phyloP scores from a whole-genome alignment of 2,888 invertebrate genomes.

The Heteropelma amictum region DNA sequence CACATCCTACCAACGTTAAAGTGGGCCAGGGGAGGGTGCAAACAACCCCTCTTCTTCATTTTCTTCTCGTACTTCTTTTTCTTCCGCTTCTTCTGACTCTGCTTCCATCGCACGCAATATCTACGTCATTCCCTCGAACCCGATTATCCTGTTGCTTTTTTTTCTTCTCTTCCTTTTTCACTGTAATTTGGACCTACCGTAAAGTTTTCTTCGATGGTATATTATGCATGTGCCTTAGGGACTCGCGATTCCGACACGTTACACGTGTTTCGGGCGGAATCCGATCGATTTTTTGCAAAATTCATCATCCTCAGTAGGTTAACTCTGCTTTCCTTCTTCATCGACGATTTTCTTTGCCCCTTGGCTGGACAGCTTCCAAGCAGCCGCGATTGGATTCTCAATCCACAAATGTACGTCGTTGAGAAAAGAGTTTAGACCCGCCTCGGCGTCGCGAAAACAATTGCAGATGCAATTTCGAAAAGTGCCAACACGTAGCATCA shows the following conservation, averaged over 20 bases:
- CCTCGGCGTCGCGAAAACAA: constrained; percentile 18
- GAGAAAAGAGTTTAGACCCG: neutral
- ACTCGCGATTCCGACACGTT: neutral
- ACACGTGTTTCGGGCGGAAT: constrained; percentile 11
- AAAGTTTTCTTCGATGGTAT: neutral
- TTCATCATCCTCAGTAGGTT: constrained; percentile 5
- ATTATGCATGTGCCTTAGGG: too few relatives aligned
- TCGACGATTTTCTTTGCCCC: constrained; percentile 25
- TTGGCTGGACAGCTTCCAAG: constrained; percentile 45
- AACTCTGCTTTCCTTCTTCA: constrained; percentile 35
- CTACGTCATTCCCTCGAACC: constrained; percentile 58
- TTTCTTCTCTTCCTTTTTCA: constrained; percentile 64
- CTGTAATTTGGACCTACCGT: constrained; percentile 65
- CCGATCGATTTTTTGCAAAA: constrained; percentile 37
- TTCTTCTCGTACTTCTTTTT: constrained; percentile 41
- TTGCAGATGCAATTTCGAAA: constrained; percentile 44
- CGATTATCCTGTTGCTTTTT: constrained; percentile 69
- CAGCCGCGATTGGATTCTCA: constrained; percentile 35
- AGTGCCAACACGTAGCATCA: constrained; percentile 50
- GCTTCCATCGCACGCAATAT: constrained; percentile 39
- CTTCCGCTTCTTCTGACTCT: constrained; percentile 34
- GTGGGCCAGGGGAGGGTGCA: too few relatives aligned
- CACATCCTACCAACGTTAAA: constrained; percentile 24
- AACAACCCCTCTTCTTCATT: constrained; percentile 34
- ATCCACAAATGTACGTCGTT: too few relatives aligned